Evolutionary conservation across 2,797 vertebrate genomes (phyloP), one percentile per base, ranked within the genome.

Genomic region (Clarias laeviceps): DNA sequence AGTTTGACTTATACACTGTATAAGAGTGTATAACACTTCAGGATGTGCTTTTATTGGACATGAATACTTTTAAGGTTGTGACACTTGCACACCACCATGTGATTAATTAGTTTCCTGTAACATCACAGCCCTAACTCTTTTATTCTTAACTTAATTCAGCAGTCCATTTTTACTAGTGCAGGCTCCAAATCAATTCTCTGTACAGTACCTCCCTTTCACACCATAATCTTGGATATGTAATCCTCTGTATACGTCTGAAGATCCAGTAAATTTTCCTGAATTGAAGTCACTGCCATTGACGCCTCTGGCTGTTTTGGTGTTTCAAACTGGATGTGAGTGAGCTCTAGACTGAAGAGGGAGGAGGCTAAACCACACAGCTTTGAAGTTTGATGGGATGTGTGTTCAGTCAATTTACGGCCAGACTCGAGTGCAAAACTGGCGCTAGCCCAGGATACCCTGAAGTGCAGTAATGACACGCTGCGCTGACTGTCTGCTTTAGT

Each of bases 381-480:
- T 84, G 77, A 80, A 79, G 76, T 83, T 73, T 64, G 59, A 66
- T n/a, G n/a, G 50, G 57, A 32, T 61, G 17, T 62, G 45, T 20
- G 37, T 27, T 78, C 32, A 20, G 32, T 61, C 66, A 77, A 76
- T 62, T 84, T 54, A 68, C 54, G 59, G n/a, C 82, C 82, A 81
- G 69, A 22, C 11, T 66, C 32, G 32, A 61, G 64, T 32, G 45
- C 18, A 32, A 65, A 34, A 5, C 45, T 62, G 76, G 54, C 54
- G 50, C 77, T 72, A 45, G 62, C 64, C 74, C 76, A 85, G 84
- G 84, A 84, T 86, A 84, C 59, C 20, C 59, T 73, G 54, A 27
- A 61, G 80, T 27, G 65, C 57, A 73, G 40, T 85, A 88, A 87
- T 87, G 61, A 79, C 27, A 79, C 18, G 40, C 76, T 84, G 59